phyloP scores from a whole-genome alignment of 2,797 vertebrate genomes.

The Garrulus glandarius region DNA sequence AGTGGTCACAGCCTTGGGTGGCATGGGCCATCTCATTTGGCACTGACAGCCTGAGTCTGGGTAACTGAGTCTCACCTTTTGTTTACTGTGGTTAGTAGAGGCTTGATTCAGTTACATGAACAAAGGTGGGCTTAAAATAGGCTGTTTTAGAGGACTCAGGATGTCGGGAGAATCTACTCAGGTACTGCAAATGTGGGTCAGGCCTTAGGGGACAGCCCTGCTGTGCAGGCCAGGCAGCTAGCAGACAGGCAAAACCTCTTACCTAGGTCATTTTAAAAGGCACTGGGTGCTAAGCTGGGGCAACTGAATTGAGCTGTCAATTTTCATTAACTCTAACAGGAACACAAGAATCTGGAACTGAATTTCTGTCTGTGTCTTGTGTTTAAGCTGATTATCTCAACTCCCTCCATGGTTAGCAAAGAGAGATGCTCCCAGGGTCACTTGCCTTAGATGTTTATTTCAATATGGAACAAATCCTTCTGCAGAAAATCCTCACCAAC shows the following conservation, averaged over 20 bases:
- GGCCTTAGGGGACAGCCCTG: neutral
- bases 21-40: neutral
- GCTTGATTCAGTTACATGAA: neutral
- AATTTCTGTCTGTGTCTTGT: neutral
- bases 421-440: neutral
- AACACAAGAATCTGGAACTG: neutral
- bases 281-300: neutral
- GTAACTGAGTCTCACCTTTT: neutral
- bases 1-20: accelerated
- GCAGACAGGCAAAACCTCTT: neutral
- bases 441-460: neutral
- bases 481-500: neutral
- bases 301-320: neutral
- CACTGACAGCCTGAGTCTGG: neutral
- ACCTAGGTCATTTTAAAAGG: neutral
- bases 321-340: neutral
- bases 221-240: neutral
- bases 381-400: neutral
- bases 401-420: neutral
- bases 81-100: neutral
- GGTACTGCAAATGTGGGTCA: neutral
- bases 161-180: neutral
- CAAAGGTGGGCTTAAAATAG: neutral
- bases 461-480: neutral
- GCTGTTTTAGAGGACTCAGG: neutral